Conservation (phyloP, 2,888 invertebrate species). For the Pegoplata infirma region DNA sequence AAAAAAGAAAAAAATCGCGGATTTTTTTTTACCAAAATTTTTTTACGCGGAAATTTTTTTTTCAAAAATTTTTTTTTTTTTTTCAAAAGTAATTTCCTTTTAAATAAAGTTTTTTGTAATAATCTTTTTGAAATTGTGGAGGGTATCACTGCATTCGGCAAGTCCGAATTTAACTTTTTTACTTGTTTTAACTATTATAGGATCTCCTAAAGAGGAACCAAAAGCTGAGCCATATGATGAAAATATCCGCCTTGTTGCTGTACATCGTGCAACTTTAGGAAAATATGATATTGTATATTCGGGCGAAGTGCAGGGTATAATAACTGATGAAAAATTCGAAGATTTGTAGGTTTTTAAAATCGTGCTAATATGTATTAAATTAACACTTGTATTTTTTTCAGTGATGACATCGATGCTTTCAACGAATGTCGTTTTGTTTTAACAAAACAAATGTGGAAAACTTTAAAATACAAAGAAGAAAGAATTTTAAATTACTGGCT, state of each 20-base stretch:
- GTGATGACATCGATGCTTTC: slow-evolving; percentile 1
- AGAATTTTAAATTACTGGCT: not conserved
- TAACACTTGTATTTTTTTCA: not conserved
- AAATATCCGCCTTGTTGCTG: not conserved
- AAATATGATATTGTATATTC: slow-evolving; percentile 18
- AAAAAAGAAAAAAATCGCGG: too few relatives aligned
- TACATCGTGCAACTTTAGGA: not conserved
- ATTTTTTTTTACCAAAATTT: too few relatives aligned
- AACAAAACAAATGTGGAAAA: slow-evolving; percentile 10
- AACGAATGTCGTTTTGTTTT: slow-evolving; percentile 2
- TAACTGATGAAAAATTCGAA: not conserved
- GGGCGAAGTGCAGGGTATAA: slow-evolving; percentile 14
- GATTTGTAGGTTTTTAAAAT: slow-evolving; percentile 9
- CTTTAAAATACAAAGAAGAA: not conserved
- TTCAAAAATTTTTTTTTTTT: too few relatives aligned
- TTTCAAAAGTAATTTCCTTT: too few relatives aligned
- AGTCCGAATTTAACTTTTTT: too few relatives aligned
- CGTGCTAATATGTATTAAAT: too few relatives aligned
- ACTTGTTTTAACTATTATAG: slow-evolving; percentile 19
- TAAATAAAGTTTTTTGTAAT: too few relatives aligned
- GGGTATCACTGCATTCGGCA: too few relatives aligned
- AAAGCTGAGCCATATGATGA: not conserved
- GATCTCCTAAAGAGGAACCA: not conserved
- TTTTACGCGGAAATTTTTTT: too few relatives aligned
- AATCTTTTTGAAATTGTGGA: too few relatives aligned